A percentile compares a stretch with the other conserved stretches of the same genome.
Conservation (phyloP, 2,888 invertebrate species). For the Harpagoxenus sublaevis region DNA sequence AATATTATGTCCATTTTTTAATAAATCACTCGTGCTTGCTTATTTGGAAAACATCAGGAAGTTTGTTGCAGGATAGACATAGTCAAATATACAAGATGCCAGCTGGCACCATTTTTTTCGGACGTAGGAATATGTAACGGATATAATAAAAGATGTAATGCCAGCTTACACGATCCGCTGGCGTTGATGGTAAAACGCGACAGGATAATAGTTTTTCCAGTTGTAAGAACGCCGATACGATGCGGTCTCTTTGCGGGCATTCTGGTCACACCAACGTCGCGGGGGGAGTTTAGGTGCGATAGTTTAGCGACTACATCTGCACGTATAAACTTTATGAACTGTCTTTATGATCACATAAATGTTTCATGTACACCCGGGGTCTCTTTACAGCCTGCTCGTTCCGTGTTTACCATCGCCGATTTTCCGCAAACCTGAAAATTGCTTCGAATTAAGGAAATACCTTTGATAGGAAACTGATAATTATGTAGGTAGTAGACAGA, state of each 20-base stretch:
- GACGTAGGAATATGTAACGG: conserved; percentile 6
- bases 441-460: conserved; percentile 53
- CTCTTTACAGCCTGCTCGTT: conserved; percentile 69
- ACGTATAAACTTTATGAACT: conserved; percentile 77
- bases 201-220: conserved; percentile 66
- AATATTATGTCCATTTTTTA: neutral
- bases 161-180: conserved; percentile 2
- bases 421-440: conserved; percentile 54
- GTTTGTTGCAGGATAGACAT: neutral
- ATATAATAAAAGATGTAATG: conserved; percentile 36
- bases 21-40: neutral
- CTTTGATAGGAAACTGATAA: conserved; percentile 5
- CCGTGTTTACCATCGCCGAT: conserved; percentile 59
- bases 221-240: conserved; percentile 72
- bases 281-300: conserved; percentile 59
- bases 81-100: neutral
- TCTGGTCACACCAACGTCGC: conserved; percentile 67
- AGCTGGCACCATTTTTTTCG: neutral
- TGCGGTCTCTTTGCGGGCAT: conserved; percentile 54
- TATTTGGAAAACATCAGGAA: neutral
- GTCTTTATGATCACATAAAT: conserved; percentile 78
- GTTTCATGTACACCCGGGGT: conserved; percentile 74
- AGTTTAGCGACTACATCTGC: conserved; percentile 70
- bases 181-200: conserved; percentile 33
- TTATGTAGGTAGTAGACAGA: neutral